Evolutionary conservation across 2,113 vertebrate species (phyloP).

Genomic region (Noctilio leporinus): DNA sequence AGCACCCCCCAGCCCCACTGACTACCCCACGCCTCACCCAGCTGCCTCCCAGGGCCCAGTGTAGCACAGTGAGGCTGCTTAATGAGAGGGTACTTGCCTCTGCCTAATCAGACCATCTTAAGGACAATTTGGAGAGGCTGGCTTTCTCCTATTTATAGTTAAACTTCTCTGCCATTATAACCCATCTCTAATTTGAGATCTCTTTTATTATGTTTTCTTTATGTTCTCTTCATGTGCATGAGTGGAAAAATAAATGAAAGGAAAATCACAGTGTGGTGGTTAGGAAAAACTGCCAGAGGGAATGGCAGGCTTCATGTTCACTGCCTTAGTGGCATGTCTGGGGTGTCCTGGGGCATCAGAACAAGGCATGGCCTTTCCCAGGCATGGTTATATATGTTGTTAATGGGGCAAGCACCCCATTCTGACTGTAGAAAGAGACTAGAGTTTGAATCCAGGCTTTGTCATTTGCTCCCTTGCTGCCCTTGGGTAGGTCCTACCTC

Average conservation of each 20-base stretch:
- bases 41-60: not conserved
- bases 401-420: not conserved
- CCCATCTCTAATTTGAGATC: conserved; percentile 71
- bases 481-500: not conserved
- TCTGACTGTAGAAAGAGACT: not conserved
- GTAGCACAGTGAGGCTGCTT: not conserved
- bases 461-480: not conserved
- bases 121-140: conserved; percentile 39
- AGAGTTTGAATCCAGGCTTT: not conserved
- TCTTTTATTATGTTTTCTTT: conserved; percentile 71
- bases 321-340: conserved; percentile 32
- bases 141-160: conserved; percentile 63
- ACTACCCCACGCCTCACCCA: not conserved
- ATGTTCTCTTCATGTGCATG: conserved; percentile 68
- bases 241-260: conserved; percentile 64
- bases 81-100: not conserved
- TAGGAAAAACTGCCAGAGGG: conserved; percentile 23
- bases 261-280: conserved; percentile 55
- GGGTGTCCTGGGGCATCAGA: conserved; percentile 36
- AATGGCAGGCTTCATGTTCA: not conserved
- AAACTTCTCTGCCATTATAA: conserved; percentile 46
- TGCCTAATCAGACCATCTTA: not conserved
- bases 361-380: not conserved
- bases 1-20: not conserved
- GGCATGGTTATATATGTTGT: not conserved